Base-by-base conservation (phyloP, 2,888 invertebrate species). In the Pristionchus japonicus region DNA sequence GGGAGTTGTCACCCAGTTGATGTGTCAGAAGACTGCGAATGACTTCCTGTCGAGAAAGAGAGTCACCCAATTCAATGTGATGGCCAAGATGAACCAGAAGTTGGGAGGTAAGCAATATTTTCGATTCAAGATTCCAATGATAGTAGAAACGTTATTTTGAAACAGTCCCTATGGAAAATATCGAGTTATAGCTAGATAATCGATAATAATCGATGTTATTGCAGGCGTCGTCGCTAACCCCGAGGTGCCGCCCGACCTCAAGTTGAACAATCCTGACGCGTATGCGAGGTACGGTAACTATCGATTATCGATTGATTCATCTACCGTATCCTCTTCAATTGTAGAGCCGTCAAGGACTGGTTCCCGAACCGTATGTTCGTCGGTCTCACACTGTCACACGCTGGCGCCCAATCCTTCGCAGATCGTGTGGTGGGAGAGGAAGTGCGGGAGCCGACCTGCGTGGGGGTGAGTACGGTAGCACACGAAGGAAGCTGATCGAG, bases 331-430 rank as follows among this genome's bases (percentile, higher is more conserved):
- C 31, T 77, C 40, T 40, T 31, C 43, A 6, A 43, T 43, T 82
- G 27, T 40, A 85, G 85, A 34, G 85, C 85, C 2, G 43, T n/a
- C n/a, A 57, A 40, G 61, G 85, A 85, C 64, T 85, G 85, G 85
- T 85, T 40, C 64, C 27, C 31, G 13, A 52, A 64, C 20, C 61
- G 85, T 27, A 88, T 90, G 88, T 90, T 90, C 67, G 86, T 91
- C 31, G 91, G 90, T 20, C 88, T 91, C 61, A 91, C 90, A 37
- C 77, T 91, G 7, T 89, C 91, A 0, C 91, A 91, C 34, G 89
- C 89, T 31, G 89, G 88, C 9, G 84, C 90, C 1, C 90, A 89
- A n/a, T 87, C 87, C 43, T 74, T 89, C 0, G 89, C 86, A 34
- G 91, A 91, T 34, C 88, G 89, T 11, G 80, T 89, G n/a, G 57